phyloP scores from a whole-genome alignment of 1,140 invertebrate genomes.

The Mizuhopecten yessoensis region DNA sequence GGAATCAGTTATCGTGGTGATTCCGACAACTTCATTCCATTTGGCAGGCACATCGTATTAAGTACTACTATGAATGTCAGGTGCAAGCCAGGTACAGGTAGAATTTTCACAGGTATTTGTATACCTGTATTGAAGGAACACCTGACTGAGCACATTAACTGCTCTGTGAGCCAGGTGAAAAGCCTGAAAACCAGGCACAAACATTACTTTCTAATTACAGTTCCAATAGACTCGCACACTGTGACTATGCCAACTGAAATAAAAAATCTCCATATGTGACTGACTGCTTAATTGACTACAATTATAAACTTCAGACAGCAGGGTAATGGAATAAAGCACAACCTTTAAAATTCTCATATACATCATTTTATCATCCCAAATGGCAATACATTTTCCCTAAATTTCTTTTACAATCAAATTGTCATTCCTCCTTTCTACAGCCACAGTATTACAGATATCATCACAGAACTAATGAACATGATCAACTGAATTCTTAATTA shows the following conservation, averaged over 20 bases:
- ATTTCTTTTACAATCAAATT: no score
- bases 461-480: no score
- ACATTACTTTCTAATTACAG: constrained; percentile 35
- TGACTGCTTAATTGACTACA: constrained; percentile 15
- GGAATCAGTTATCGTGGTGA: not conserved
- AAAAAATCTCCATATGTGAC: constrained; percentile 25
- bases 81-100: constrained; percentile 36
- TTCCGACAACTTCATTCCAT: constrained; percentile 38
- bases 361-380: not conserved
- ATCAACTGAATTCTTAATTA: no score
- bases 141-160: not conserved
- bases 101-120: constrained; percentile 39
- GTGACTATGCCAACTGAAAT: not conserved
- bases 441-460: no score
- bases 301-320: constrained; percentile 13
- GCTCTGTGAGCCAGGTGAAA: constrained; percentile 23
- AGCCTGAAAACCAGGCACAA: not conserved
- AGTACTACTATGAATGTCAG: constrained; percentile 24
- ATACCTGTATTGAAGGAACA: not conserved
- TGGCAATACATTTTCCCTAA: no score
- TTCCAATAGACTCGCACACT: not conserved
- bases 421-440: no score
- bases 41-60: constrained; percentile 37
- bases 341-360: not conserved
- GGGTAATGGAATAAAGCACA: constrained; percentile 21